A percentile compares a stretch with the other conserved stretches of the same genome.
Conservation (phyloP, 2,797 vertebrate species). For the Enteromius afrohamiltoni region DNA sequence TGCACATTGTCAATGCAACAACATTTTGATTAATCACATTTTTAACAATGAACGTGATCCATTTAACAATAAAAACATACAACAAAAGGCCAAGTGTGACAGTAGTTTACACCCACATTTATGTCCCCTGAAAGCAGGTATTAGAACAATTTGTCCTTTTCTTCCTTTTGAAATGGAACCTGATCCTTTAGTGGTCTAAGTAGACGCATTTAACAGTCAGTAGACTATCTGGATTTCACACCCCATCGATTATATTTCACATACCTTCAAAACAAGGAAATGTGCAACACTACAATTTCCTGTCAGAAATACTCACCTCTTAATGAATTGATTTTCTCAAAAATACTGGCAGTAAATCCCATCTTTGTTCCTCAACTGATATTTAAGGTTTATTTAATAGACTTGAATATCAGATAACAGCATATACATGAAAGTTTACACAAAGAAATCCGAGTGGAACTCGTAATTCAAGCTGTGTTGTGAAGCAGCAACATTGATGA, state of each 20-base stretch:
- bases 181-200: background rate
- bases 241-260: background rate
- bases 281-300: background rate
- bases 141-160: background rate
- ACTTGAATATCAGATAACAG: background rate
- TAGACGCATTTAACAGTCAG: background rate
- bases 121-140: background rate
- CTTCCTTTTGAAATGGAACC: background rate
- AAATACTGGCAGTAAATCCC: background rate
- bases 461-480: background rate
- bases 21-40: background rate
- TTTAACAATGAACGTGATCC: background rate
- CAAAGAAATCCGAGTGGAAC: background rate
- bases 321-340: background rate
- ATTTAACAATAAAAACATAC: background rate
- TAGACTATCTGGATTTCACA: background rate
- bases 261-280: background rate
- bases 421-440: background rate
- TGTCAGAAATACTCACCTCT: background rate
- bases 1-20: background rate
- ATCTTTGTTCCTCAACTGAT: background rate
- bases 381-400: background rate
- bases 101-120: constrained; percentile 3
- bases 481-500: background rate
- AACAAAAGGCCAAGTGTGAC: background rate